Conservation (phyloP, 2,113 vertebrate species). For the Calyptomena viridis region DNA sequence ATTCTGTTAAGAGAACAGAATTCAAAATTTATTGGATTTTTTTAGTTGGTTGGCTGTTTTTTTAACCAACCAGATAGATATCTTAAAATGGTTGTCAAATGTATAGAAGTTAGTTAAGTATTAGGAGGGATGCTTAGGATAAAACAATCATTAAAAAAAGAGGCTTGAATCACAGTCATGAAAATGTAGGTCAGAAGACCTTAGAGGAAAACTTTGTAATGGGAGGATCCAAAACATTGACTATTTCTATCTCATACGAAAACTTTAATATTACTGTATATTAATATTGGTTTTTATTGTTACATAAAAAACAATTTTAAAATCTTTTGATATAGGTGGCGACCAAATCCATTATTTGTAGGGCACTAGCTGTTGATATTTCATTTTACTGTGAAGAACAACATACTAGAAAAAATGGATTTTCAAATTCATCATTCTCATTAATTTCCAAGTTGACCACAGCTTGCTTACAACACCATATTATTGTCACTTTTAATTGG, state of each 20-base stretch:
- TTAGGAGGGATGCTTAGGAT: background rate
- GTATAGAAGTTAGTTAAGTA: background rate
- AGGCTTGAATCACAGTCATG: background rate
- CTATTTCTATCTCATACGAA: background rate
- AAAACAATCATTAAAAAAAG: background rate
- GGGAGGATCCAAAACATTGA: background rate
- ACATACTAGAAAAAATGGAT: background rate
- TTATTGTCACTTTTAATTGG: background rate
- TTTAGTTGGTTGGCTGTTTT: background rate
- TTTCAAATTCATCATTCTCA: background rate
- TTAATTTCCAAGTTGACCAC: background rate
- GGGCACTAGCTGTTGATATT: background rate
- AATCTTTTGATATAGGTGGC: background rate
- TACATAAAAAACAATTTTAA: background rate
- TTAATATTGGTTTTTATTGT: background rate
- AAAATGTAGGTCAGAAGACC: background rate
- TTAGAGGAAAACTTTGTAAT: background rate
- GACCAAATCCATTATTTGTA: background rate
- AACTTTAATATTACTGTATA: background rate
- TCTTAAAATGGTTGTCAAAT: background rate
- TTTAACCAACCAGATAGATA: background rate
- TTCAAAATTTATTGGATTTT: background rate
- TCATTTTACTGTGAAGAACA: background rate
- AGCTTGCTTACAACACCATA: background rate
- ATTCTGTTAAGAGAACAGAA: background rate